Evolutionary conservation across 2,797 vertebrate genomes (phyloP), one percentile per base, ranked within the genome.

Genomic region (Sebastes iracundus): DNA sequence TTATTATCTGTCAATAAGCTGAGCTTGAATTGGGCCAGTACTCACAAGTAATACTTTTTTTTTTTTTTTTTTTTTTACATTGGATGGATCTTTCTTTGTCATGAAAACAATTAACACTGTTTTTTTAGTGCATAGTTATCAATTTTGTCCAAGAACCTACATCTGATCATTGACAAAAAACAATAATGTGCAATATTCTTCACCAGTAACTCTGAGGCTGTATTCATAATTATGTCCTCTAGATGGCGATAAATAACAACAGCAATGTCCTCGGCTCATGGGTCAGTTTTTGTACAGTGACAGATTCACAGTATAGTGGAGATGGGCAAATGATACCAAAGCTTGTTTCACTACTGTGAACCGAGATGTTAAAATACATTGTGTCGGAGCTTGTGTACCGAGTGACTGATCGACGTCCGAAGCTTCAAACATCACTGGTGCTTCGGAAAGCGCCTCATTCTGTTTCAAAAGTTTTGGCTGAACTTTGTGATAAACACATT

Each of bases 241-340:
- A 85, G 82, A 69, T 75, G 85, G 87, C 58, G 7, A 33, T 59
- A 77, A 13, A 59, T 13, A 13, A 5, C 52, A 53, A 55, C 0
- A 25, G 4, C 5, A 25, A n/a, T 27, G 23, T 16, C 10, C 16
- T 55, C n/a, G n/a, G 14, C 2, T 11, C 14, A 22, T n/a, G 1
- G n/a, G 23, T 73, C 22, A 13, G 13, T 55, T 49, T 35, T 16
- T 52, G 25, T 6, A 73, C n/a, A 55, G 2, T 32, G 8, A 67
- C 11, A 30, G 16, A 65, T 42, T 60, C 3, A n/a, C 22, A 13
- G 12, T 16, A 20, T 5, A 18, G 22, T 42, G 12, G 14, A 65
- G 35, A 46, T 38, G n/a, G 33, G 32, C 4, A 16, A 42, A 42
- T 42, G 22, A 42, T 18, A 2, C 14, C 22, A 16, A 46, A 63